Percentiles rank a stretch among this genome's conserved stretches.
Evolutionary conservation across 37 sponge, comb jelly and placozoan genomes (phyloP).

Genomic region (Cladorhizidae sp.): DNA sequence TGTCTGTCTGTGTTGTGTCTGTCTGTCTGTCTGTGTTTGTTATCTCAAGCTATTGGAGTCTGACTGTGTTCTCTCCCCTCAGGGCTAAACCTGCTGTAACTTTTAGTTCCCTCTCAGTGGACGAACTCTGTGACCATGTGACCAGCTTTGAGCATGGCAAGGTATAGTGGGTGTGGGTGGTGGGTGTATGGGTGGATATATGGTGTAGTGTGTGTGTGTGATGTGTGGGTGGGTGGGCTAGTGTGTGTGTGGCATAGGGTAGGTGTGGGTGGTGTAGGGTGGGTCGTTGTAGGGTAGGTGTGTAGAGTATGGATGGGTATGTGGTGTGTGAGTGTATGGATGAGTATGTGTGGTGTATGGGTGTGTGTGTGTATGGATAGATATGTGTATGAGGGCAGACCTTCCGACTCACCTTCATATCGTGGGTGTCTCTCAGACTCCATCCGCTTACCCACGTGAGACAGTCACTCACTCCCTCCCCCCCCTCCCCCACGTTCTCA

Average conservation of each 20-base stretch:
- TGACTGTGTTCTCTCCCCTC: background rate
- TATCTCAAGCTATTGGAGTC: background rate
- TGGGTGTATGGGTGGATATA: background rate
- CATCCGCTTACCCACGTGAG: too few species aligned
- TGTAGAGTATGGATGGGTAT: too few species aligned
- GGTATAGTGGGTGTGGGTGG: constrained; percentile 5
- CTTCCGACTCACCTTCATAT: too few species aligned
- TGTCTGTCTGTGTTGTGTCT: background rate
- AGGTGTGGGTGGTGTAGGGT: too few species aligned
- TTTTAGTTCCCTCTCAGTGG: constrained; percentile 25
- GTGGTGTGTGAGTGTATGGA: background rate
- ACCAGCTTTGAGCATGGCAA: constrained; percentile 56
- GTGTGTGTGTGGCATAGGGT: too few species aligned
- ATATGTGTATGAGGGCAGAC: too few species aligned
- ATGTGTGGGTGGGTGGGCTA: background rate
- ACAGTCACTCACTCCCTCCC: too few species aligned
- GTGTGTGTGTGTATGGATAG: constrained; percentile 1
- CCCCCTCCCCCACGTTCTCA: too few species aligned
- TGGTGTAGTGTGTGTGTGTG: background rate
- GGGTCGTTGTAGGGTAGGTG: too few species aligned
- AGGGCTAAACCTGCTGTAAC: constrained; percentile 3
- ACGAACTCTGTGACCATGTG: constrained; percentile 39
- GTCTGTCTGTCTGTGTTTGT: constrained; percentile 10
- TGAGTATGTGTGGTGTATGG: background rate
- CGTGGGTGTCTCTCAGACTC: too few species aligned